These are phyloP conservation scores for Isaurus tuberculatus DNA, from an alignment of 92 coral and sea anemone genomes.

Conservation along the genomic window DNA sequence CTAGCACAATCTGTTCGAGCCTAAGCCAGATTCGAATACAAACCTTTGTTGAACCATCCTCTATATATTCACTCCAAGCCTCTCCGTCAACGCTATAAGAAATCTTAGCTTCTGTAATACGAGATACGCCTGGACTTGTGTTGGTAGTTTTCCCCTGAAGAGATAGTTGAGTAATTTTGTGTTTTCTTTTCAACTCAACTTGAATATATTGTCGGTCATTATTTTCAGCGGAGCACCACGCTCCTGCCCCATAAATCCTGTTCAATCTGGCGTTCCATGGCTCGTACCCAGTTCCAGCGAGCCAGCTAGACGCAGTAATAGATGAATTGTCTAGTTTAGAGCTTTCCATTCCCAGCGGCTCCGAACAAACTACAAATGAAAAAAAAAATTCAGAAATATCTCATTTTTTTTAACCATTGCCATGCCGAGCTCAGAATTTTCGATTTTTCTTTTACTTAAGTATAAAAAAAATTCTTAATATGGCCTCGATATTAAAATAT, in stretches of 20 bases:
- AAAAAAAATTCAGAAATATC: background rate
- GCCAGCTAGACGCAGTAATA: constrained; percentile 32
- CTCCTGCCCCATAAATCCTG: constrained; percentile 39
- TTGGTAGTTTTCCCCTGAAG: background rate
- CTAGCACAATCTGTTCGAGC: too few relatives aligned
- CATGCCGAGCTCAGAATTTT: background rate
- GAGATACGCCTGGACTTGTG: background rate
- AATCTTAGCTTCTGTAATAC: background rate
- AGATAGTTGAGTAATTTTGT: constrained; percentile 11
- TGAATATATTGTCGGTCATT: constrained; percentile 45
- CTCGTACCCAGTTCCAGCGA: constrained; percentile 48
- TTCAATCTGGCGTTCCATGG: constrained; percentile 47
- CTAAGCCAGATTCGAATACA: background rate
- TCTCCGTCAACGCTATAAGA: constrained; percentile 12
- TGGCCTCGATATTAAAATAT: too few relatives aligned
- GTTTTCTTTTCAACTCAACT: constrained; percentile 31
- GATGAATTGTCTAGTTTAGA: background rate
- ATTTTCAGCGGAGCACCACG: constrained; percentile 58
- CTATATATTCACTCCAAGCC: constrained; percentile 25
- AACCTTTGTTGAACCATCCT: background rate
- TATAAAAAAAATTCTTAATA: too few relatives aligned
- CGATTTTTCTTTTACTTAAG: too few relatives aligned
- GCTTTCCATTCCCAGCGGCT: constrained; percentile 48
- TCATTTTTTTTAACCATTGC: background rate
- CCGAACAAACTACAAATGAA: constrained; percentile 35